phyloP scores from a whole-genome alignment of 2,888 invertebrate genomes.

The Tetrapedia diversipes region DNA sequence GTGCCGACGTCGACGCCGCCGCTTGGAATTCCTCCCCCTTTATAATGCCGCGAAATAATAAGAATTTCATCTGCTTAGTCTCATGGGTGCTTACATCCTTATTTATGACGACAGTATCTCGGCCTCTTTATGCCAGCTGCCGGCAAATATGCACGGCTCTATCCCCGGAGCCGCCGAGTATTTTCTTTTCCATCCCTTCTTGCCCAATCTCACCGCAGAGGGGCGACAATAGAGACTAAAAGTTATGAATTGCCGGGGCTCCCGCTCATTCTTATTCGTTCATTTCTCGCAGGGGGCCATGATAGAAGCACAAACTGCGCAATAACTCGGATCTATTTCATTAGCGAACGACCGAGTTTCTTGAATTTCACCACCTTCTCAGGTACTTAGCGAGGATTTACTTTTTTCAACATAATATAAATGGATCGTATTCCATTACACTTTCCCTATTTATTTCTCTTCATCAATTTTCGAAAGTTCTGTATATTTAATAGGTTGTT shows the following conservation, averaged over 20 bases:
- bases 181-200: conserved; percentile 42
- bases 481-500: too few relatives aligned
- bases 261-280: conserved; percentile 16
- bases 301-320: conserved; percentile 14
- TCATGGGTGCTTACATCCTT: conserved; percentile 64
- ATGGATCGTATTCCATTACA: too few relatives aligned
- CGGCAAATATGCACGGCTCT: conserved; percentile 58
- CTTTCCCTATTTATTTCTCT: too few relatives aligned
- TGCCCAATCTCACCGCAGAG: conserved; percentile 23
- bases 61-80: conserved; percentile 71
- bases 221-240: conserved; percentile 34
- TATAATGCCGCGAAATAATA: conserved; percentile 72
- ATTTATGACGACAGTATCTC: conserved; percentile 71
- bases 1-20: conserved; percentile 42
- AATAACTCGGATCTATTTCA: conserved; percentile 16
- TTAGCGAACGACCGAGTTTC: not conserved
- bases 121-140: conserved; percentile 55
- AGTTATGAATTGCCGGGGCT: conserved; percentile 26
- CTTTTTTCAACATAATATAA: too few relatives aligned
- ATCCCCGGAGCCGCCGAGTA: conserved; percentile 51
- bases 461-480: too few relatives aligned
- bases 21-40: conserved; percentile 21
- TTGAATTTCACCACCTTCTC: not conserved
- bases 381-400: not conserved
- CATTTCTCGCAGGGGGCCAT: conserved; percentile 10